Evolutionary conservation across 2,888 invertebrate genomes (phyloP), one percentile per base, ranked within the genome.

Genomic region (Drosophila heteroneura): DNA sequence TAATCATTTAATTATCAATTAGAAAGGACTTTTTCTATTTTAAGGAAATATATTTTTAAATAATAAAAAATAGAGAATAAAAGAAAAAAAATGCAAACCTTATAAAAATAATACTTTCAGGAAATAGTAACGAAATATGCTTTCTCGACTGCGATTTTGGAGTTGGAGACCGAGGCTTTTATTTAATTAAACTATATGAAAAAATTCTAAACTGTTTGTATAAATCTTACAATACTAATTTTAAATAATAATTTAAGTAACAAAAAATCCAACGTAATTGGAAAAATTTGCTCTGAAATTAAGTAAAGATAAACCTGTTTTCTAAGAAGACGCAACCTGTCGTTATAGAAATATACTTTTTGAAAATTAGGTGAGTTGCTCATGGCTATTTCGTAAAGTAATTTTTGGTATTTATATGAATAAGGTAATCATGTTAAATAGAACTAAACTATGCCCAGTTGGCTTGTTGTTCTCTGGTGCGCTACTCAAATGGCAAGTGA

Each of bases 321-420:
- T 16, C 12, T 7, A 1, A 2, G 7, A 22, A 22, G 22, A 47
- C 4, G 22, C 4, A 7, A 47, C 0, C 0, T 7, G 4, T 16
- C 7, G 16, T 47, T 16, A 7, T 22, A 22, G 14, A 47, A 16
- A 47, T 47, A 16, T 7, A 1, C 4, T 26, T 7, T 26, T 26
- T 2, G 7, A 16, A 16, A 37, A 37, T 6, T 6, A 3, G 37
- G 0, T 16, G 16, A 37, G 6, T 37, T 37, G 16, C 37, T 37
- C 16, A 0, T 37, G 35, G 37, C 37, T 16, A 16, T 37, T 33
- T 33, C 12, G 5, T 14, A 35, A 14, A 14, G 14, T 14, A 12
- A n/a, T 22, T 12, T 22, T 44, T 6, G 14, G 6, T 7, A 22
- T 19, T 39, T 39, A 19, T 19, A 5, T 9, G 19, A 5, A 9